phyloP scores from a whole-genome alignment of 1,140 invertebrate genomes.

The Gonatopus flavifemur region DNA sequence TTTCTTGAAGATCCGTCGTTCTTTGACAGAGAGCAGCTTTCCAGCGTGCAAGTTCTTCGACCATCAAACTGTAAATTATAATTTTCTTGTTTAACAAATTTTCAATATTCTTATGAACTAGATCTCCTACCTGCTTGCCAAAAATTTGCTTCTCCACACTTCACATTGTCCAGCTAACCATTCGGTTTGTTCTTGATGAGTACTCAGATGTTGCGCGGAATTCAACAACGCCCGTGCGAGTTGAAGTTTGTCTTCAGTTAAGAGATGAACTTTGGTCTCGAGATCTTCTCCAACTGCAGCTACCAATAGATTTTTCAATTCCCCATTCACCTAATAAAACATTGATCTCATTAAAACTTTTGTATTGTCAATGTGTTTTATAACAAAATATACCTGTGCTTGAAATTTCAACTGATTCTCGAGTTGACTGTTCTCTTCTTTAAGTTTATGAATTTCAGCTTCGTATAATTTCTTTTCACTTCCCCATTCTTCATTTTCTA shows the following conservation, averaged over 20 bases:
- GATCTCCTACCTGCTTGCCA: conserved; percentile 77
- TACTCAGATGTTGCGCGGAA: conserved; percentile 79
- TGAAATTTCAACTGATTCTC: conserved; percentile 75
- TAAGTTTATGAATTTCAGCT: conserved; percentile 62
- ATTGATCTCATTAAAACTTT: conserved; percentile 3
- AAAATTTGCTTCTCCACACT: conserved; percentile 93
- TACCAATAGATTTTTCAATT: conserved; percentile 89
- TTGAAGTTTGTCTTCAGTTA: conserved; percentile 89
- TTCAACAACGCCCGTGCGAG: conserved; percentile 81
- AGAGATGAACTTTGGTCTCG: conserved; percentile 80
- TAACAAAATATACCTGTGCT: conserved; percentile 60
- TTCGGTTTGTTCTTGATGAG: conserved; percentile 90
- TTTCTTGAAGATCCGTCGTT: conserved; percentile 74
- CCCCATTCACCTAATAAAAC: conserved; percentile 77
- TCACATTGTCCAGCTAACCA: conserved; percentile 90
- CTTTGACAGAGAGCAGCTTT: conserved; percentile 78
- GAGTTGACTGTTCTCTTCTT: conserved; percentile 65
- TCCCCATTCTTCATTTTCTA: conserved; percentile 28
- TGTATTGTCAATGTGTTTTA: too few relatives aligned
- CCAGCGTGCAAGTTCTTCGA: conserved; percentile 84
- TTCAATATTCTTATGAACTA: background rate
- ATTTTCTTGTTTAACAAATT: background rate
- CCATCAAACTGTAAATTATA: conserved; percentile 71
- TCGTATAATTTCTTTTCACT: conserved; percentile 53
- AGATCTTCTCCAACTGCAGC: conserved; percentile 93